Conservation (phyloP, 2,888 invertebrate genomes). For the Melieria omissa region DNA sequence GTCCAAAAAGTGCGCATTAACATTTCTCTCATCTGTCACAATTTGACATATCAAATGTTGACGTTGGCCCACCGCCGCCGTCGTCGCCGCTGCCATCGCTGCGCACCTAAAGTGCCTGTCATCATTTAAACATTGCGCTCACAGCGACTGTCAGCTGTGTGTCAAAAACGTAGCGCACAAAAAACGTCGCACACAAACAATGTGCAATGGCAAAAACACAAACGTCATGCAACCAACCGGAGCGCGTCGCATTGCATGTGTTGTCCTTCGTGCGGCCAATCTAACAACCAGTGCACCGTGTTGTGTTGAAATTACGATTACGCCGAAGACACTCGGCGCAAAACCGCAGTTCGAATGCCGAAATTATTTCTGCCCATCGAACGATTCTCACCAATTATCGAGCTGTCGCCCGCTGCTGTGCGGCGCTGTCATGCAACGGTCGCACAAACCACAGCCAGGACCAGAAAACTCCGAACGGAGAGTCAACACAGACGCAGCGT, state of each 20-base stretch:
- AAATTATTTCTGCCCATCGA: slow-evolving; percentile 10
- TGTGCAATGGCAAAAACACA: no score
- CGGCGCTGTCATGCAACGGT: slow-evolving; percentile 1
- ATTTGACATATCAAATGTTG: slow-evolving; percentile 45
- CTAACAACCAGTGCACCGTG: no score
- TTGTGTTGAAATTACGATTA: no score
- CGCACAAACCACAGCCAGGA: background rate
- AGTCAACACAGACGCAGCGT: slow-evolving; percentile 34
- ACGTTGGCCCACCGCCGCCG: background rate
- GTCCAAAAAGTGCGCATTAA: slow-evolving; percentile 37
- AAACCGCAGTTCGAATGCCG: no score
- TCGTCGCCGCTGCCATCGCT: background rate
- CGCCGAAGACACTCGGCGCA: no score
- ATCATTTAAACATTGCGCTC: slow-evolving; percentile 34
- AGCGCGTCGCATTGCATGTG: no score
- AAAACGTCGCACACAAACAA: background rate
- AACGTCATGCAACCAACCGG: background rate
- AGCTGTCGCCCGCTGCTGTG: slow-evolving; percentile 53
- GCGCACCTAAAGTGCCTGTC: slow-evolving; percentile 32
- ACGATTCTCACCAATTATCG: slow-evolving; percentile 63
- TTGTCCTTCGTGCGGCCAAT: no score
- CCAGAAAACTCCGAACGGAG: slow-evolving; percentile 23
- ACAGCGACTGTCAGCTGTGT: slow-evolving; percentile 34
- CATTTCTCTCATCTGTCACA: slow-evolving; percentile 55
- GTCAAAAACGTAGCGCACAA: slow-evolving; percentile 18